phyloP scores from a whole-genome alignment of 2,888 invertebrate species.

The Ectropis crepuscularia region DNA sequence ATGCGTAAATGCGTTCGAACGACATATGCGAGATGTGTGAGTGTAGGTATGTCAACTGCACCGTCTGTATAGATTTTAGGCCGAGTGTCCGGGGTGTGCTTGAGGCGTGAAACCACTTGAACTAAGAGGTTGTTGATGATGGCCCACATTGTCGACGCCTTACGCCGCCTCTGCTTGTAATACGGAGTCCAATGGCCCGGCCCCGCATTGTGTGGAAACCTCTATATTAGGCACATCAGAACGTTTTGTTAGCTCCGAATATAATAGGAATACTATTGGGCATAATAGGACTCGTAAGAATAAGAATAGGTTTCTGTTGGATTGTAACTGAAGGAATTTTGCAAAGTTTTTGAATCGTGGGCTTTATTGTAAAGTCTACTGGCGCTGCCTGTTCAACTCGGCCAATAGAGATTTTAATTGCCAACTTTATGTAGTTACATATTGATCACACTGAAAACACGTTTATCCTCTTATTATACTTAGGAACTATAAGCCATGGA shows the following conservation, averaged over 20 bases:
- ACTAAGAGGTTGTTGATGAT: conserved; percentile 1
- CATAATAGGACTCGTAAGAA: conserved; percentile 9
- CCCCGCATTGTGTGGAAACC: conserved; percentile 46
- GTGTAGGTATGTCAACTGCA: too few species aligned
- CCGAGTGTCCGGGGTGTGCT: too few species aligned
- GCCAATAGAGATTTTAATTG: neutral
- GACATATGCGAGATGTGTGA: too few species aligned
- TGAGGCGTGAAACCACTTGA: too few species aligned
- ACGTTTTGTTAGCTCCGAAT: conserved; percentile 20
- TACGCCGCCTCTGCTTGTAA: conserved; percentile 44
- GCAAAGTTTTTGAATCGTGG: neutral
- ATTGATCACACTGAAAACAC: too few species aligned
- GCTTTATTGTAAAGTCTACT: neutral
- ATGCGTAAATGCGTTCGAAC: too few species aligned
- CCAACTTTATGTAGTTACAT: too few species aligned
- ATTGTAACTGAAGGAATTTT: conserved; percentile 5
- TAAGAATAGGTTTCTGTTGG: conserved; percentile 12
- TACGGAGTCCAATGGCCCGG: conserved; percentile 50
- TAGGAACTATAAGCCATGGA: too few species aligned
- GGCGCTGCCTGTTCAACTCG: neutral
- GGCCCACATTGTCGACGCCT: neutral
- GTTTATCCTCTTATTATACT: too few species aligned
- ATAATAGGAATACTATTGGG: conserved; percentile 16
- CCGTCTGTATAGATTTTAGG: too few species aligned
- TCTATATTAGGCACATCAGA: conserved; percentile 25